Base-by-base conservation (phyloP, 2,113 vertebrate genomes). In the Apeltes quadracus region DNA sequence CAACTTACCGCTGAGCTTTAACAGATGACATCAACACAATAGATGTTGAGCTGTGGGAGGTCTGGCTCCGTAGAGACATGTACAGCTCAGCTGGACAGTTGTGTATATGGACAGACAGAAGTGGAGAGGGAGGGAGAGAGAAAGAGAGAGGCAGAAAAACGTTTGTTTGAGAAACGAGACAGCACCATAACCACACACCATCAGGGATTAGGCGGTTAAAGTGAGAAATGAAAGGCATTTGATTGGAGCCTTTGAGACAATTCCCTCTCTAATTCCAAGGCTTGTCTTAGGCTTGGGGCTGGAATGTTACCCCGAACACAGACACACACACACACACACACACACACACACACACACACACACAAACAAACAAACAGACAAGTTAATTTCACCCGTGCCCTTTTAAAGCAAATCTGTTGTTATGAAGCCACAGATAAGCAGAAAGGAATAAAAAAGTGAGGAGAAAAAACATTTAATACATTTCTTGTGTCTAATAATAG, bases 321-420 rank as follows among this genome's bases (percentile, higher is more conserved):
- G 11, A 18, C 29, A 57, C 10, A 56, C 25, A 59, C 54, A 38
- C 16, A 53, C 25, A 56, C 11, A 13, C 54, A 76, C 50, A 74
- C 44, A 64, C 20, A 16, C 29, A 57, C 10, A 56, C 23, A 64
- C 53, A 38, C 16, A 53, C 25, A 61, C 29, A 43, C 50, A 69
- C 22, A 71, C 34, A 22, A 32, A 53, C 23, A 64, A 15, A 70
- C 39, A 53, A 14, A 53, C 32, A 68, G 39, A 74, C 15, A 79
- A 88, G 75, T 83, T 82, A 68, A 87, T 88, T 90, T 76, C 73
- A 83, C 64, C 78, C 58, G 7, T 76, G 73, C 34, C 73, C 82
- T 58, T 84, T 90, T 80, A 82, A 82, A 75, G 80, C 77, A 76
- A 87, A 62, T 87, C 78, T 78, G 75, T 75, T 77, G 69, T 74